Evolutionary conservation across 2,888 invertebrate species (phyloP).

Genomic region (Caenorhabditis plicata): DNA sequence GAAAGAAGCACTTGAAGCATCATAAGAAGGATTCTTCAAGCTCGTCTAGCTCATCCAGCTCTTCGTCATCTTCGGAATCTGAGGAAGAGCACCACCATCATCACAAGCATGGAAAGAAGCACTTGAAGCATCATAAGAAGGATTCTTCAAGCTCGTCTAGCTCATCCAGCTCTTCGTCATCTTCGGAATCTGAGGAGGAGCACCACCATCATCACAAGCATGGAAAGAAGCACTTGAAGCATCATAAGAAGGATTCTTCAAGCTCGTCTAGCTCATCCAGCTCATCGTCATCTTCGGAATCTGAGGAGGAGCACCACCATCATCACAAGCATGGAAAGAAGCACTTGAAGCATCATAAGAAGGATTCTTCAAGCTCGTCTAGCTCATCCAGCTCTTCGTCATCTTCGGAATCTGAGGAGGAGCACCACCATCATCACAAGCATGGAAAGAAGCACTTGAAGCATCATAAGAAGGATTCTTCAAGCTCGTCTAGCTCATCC

Average conservation of each 20-base stretch:
- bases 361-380: conserved; percentile 7
- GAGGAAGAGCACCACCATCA: no score
- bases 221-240: conserved; percentile 1
- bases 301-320: neutral
- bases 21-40: conserved; percentile 14
- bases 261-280: neutral
- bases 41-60: conserved; percentile 5
- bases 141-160: neutral
- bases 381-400: conserved; percentile 2
- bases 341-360: neutral
- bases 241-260: neutral
- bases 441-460: conserved; percentile 15
- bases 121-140: neutral
- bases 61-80: conserved; percentile 3
- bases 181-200: conserved; percentile 19
- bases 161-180: conserved; percentile 1
- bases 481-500: conserved; percentile 4
- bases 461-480: conserved; percentile 9
- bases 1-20: conserved; percentile 20
- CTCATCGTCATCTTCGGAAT: neutral
- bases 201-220: conserved; percentile 5
- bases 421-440: conserved; percentile 11
- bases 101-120: neutral
- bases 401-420: conserved; percentile 13
- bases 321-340: neutral